Evolutionary conservation across 2,113 vertebrate species (phyloP).

Genomic region (Clarias macrocephalus): DNA sequence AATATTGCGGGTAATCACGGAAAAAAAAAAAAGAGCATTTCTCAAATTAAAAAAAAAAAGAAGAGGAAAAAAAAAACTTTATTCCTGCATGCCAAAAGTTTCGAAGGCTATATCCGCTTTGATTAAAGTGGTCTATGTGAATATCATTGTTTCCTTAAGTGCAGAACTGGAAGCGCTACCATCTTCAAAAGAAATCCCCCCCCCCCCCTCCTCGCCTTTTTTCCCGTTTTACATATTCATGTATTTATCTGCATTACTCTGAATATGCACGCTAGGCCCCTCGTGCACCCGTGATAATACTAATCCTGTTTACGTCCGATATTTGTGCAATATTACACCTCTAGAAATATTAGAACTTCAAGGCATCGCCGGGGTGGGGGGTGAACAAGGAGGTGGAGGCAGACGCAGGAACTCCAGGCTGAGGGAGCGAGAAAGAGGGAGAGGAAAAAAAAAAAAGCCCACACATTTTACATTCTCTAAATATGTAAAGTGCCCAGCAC

Average conservation of each 20-base stretch:
- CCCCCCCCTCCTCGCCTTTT: conserved; percentile 20
- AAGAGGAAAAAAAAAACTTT: conserved; percentile 4
- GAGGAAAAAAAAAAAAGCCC: background rate
- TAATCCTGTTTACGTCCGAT: conserved; percentile 74
- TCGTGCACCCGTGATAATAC: conserved; percentile 64
- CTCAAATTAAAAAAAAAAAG: background rate
- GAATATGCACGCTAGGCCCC: conserved; percentile 51
- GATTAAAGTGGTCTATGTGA: conserved; percentile 34
- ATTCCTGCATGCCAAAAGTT: conserved; percentile 3
- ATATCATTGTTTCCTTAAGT: conserved; percentile 56
- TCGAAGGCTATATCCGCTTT: background rate
- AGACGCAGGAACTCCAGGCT: conserved; percentile 45
- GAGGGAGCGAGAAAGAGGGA: conserved; percentile 47
- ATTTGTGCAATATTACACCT: conserved; percentile 58
- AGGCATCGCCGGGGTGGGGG: conserved; percentile 49
- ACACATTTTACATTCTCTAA: conserved; percentile 66
- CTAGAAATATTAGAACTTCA: conserved; percentile 59
- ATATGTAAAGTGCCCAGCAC: conserved; percentile 69
- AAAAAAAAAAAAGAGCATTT: background rate
- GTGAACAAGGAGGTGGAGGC: background rate
- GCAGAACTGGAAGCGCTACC: conserved; percentile 41
- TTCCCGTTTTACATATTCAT: conserved; percentile 70
- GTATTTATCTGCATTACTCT: conserved; percentile 66
- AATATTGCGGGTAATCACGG: conserved; percentile 4
- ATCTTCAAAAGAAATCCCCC: conserved; percentile 48